Evolutionary conservation across 2,888 invertebrate species (phyloP).

Genomic region (Drosophila prolongata): DNA sequence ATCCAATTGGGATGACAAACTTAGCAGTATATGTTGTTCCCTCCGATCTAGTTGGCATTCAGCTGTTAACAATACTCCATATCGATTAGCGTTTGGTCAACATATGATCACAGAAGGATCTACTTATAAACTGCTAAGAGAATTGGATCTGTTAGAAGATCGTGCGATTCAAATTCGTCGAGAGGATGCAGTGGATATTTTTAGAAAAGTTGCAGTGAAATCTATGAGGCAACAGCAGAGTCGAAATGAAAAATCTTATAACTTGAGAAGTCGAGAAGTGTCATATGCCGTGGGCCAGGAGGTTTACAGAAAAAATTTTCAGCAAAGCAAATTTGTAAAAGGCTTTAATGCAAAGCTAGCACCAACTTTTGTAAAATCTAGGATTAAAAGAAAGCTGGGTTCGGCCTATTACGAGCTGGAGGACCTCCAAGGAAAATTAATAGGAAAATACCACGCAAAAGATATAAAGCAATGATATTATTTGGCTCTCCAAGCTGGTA

Average conservation of each 20-base stretch:
- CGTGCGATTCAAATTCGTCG: neutral
- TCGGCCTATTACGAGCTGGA: neutral
- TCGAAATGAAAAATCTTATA: neutral
- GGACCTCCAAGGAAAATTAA: neutral
- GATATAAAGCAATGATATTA: neutral
- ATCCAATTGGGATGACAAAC: constrained; percentile 26
- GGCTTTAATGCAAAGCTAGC: constrained; percentile 7
- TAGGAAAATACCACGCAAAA: neutral
- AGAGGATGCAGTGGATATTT: constrained; percentile 4
- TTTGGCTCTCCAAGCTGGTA: constrained; percentile 3
- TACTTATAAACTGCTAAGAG: neutral
- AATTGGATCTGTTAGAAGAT: constrained; percentile 7
- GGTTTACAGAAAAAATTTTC: neutral
- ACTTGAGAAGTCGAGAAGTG: neutral
- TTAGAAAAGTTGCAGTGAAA: neutral
- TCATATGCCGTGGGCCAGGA: constrained; percentile 1
- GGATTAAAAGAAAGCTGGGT: neutral
- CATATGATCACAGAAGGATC: constrained; percentile 23
- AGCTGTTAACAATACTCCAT: constrained; percentile 15
- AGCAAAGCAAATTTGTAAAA: constrained; percentile 10
- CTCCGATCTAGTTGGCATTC: constrained; percentile 14
- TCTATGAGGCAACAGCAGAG: constrained; percentile 1
- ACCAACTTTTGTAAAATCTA: constrained; percentile 1
- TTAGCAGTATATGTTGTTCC: constrained; percentile 25
- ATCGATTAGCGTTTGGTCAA: constrained; percentile 34